These are phyloP conservation scores for Protonibea diacanthus DNA, from an alignment of 2,797 vertebrate genomes.

Conservation along the genomic window DNA sequence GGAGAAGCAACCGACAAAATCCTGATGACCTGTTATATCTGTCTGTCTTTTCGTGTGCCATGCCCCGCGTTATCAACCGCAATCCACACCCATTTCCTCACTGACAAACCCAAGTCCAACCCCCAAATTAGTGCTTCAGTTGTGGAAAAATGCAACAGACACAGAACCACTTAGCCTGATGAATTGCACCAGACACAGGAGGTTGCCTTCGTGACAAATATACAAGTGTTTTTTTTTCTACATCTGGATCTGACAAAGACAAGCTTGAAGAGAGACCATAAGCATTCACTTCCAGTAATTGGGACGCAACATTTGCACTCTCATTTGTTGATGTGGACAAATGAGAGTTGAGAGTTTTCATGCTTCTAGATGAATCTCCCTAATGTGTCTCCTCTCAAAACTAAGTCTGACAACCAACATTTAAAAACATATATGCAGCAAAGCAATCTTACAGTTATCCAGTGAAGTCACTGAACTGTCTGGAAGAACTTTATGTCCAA, in stretches of 20 bases:
- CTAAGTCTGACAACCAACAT: background rate
- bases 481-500: background rate
- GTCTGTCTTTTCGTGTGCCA: slow-evolving; percentile 28
- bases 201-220: slow-evolving; percentile 1
- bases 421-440: background rate
- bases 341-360: too few relatives aligned
- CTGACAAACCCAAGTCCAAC: slow-evolving; percentile 47
- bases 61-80: slow-evolving; percentile 42
- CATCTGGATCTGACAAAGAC: slow-evolving; percentile 17
- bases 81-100: slow-evolving; percentile 66
- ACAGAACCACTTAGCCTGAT: slow-evolving; percentile 4
- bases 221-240: background rate
- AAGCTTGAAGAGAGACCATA: background rate
- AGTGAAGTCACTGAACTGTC: slow-evolving; percentile 5
- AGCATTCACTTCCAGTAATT: background rate
- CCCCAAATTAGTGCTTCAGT: slow-evolving; percentile 5
- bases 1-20: slow-evolving; percentile 49
- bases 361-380: background rate
- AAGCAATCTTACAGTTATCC: background rate
- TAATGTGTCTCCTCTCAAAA: background rate
- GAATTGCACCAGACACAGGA: slow-evolving; percentile 7
- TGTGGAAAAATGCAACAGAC: slow-evolving; percentile 28
- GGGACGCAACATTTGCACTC: background rate
- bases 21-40: slow-evolving; percentile 34
- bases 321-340: background rate